Conservation (phyloP, 2,113 vertebrate species). For the Centrocercus urophasianus region DNA sequence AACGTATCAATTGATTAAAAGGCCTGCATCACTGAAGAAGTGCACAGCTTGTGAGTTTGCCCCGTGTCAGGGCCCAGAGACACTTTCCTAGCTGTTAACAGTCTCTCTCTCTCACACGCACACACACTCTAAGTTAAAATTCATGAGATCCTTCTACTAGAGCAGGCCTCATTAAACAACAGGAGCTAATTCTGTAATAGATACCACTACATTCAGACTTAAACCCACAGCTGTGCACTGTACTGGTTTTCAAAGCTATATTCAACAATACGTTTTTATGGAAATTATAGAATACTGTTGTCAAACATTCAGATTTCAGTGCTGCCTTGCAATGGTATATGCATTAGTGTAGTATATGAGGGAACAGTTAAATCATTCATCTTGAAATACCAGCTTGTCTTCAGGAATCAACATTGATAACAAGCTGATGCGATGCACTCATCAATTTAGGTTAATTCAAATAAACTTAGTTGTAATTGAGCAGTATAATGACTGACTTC, state of each 20-base stretch:
- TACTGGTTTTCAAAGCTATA: not conserved
- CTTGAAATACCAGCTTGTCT: not conserved
- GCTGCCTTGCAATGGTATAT: not conserved
- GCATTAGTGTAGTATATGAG: not conserved
- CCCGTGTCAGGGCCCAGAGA: not conserved
- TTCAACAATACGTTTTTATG: not conserved
- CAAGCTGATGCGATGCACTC: not conserved
- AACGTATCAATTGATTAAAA: not conserved
- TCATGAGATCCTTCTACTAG: not conserved
- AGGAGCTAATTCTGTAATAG: not conserved
- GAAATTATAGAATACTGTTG: not conserved
- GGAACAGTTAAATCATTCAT: not conserved
- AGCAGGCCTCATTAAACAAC: not conserved
- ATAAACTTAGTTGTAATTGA: too few species aligned
- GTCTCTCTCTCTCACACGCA: too few species aligned
- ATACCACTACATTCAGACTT: not conserved
- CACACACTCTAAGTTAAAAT: not conserved
- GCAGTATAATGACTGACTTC: not conserved
- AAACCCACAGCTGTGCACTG: not conserved
- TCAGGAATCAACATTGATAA: not conserved
- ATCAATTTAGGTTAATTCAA: too few species aligned
- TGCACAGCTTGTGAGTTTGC: not conserved
- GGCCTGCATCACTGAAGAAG: not conserved
- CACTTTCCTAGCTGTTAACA: not conserved
- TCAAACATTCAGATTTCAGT: not conserved